Base-by-base conservation (phyloP, 2,113 vertebrate species). In the Dinomys branickii region DNA sequence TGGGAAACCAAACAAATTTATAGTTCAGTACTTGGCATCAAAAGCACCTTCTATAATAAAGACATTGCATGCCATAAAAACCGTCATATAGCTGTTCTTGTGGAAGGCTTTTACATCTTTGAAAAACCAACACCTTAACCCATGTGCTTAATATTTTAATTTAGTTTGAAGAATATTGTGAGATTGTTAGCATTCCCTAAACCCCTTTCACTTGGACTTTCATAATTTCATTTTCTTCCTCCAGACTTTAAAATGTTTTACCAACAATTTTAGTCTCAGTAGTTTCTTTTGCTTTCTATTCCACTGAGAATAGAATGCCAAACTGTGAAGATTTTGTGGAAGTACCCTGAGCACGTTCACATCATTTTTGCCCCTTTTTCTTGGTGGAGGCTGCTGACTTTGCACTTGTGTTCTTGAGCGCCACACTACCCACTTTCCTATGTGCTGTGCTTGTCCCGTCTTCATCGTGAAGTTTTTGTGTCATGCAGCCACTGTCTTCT, bases 331-430 rank as follows among this genome's bases (percentile, higher is more conserved):
- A 30, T 30, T 5, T 52, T 13, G 20, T 6, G 5, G 1, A 78
- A 17, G 2, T 1, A 3, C 30, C 7, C 8, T 0, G 5, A 7
- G 6, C 10, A 2, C 16, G 38, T 30, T 38, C 3, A 8, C 28
- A 67, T 1, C 16, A 5, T 19, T 38, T 50, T 58, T 33, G 38
- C 30, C 44, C 56, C 9, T 24, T 3, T 24, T 35, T 63, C 4
- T 2, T 20, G 6, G 7, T 38, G 0, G 16, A 20, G 16, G 10
- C 20, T 47, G 16, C 4, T 24, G 47, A 65, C 26, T 63, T 50
- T 54, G 9, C 26, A 61, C 10, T 2, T 47, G 58, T 20, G 44
- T 7, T 58, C 52, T n/a, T 1, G 1, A 7, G 47, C 19, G 56
- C 28, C 61, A 33, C 35, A 24, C 28, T 9, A 3, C 17, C 19